Base-by-base conservation (phyloP, 2,797 vertebrate species). In the Sciurus carolinensis region DNA sequence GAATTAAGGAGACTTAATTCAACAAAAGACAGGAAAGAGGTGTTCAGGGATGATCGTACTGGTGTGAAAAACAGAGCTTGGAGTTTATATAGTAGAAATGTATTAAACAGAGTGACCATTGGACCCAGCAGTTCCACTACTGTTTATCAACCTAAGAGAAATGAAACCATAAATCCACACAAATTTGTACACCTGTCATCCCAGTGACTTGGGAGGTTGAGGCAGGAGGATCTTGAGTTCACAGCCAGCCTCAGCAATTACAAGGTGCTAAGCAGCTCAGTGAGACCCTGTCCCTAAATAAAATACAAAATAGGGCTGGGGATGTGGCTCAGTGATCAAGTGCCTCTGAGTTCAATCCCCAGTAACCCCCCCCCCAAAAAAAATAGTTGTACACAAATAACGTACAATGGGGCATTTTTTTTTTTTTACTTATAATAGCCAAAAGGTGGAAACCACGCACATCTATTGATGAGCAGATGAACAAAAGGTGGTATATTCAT, bases 1-100 rank as follows among this genome's bases (percentile, higher is more conserved):
- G 39, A 79, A 75, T 67, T 85, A 47, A 85, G 24, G 54, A 72
- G 72, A 69, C 5, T 44, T 87, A 91, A 93, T 66, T 93, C 66
- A 91, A 80, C 20, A 39, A 59, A 91, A 85, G 18, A 26, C 79
- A 81, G 79, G 42, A 62, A 28, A 88, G 64, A 95, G 59, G 50
- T 67, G 1, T 95, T 18, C 24, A 47, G 66, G 11, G 81, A 44
- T 80, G n/a, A n/a, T 69, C 9, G 69, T 71, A 90, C 59, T 86
- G 67, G 30, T 90, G 3, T 44, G 80, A 54, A 50, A 57, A 86
- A 39, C 20, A 82, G 7, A 57, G 24, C 22, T 59, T 26, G 73
- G 47, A 42, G 26, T 82, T 82, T 80, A 73, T 81, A 44, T 28
- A 72, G 36, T 80, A 76, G 42, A 73, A 86, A 30, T 71, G 67